Evolutionary conservation across 2,888 invertebrate species (phyloP).

Genomic region (Calliphora vomitoria): DNA sequence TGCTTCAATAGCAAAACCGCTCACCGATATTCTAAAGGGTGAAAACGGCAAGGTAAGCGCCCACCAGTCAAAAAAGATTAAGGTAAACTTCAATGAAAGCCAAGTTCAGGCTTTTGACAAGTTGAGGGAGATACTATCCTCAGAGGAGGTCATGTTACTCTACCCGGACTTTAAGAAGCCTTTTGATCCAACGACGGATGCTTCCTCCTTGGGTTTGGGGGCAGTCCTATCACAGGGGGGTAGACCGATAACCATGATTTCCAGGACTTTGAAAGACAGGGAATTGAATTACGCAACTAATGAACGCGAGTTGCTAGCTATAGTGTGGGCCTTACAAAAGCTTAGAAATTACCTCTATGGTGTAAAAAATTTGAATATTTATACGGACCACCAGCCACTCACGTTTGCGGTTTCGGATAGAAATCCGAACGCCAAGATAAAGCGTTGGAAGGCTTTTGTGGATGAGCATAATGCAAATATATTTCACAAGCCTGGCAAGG

Average conservation of each 20-base stretch:
- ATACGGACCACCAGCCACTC: slow-evolving; percentile 69
- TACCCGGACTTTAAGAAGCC: slow-evolving; percentile 70
- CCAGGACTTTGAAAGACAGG: slow-evolving; percentile 15
- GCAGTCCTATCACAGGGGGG: slow-evolving; percentile 58
- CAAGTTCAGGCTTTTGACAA: slow-evolving; percentile 67
- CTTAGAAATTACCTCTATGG: slow-evolving; percentile 82
- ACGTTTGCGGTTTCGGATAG: too few relatives aligned
- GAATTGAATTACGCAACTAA: slow-evolving; percentile 57
- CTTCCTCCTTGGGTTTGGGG: slow-evolving; percentile 42
- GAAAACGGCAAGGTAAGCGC: slow-evolving; percentile 72
- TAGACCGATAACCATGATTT: slow-evolving; percentile 42
- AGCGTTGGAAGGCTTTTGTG: too few relatives aligned
- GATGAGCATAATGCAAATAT: too few relatives aligned
- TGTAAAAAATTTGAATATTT: slow-evolving; percentile 73
- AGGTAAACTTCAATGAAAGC: slow-evolving; percentile 58
- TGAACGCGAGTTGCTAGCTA: slow-evolving; percentile 79
- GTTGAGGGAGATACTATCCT: slow-evolving; percentile 56
- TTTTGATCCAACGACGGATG: slow-evolving; percentile 69
- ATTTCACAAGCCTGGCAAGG: too few relatives aligned
- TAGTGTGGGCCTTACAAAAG: slow-evolving; percentile 80
- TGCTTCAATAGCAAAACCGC: slow-evolving; percentile 70
- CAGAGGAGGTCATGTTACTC: slow-evolving; percentile 60
- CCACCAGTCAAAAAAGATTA: slow-evolving; percentile 55
- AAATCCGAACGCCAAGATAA: too few relatives aligned
- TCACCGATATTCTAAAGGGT: slow-evolving; percentile 71